phyloP scores from a whole-genome alignment of 2,113 vertebrate genomes.

The Paradoxurus hermaphroditus region DNA sequence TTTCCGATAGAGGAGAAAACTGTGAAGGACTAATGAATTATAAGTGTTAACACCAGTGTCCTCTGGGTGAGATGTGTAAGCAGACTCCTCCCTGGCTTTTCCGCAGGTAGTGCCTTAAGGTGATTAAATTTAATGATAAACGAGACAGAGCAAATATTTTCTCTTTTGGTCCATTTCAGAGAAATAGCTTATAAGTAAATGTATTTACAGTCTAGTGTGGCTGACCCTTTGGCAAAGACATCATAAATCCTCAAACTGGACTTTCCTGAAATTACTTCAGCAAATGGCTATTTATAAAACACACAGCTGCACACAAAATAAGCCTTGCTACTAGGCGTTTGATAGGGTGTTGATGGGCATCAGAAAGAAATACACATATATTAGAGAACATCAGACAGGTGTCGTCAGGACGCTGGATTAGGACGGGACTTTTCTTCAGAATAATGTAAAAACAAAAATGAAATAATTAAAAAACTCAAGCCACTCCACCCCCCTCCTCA shows the following conservation, averaged over 20 bases:
- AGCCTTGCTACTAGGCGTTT: not conserved
- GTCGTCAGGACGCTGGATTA: not conserved
- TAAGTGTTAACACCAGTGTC: not conserved
- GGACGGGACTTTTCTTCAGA: not conserved
- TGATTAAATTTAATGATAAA: slow-evolving; percentile 28
- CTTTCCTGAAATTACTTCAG: slow-evolving; percentile 15
- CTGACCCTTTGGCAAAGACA: not conserved
- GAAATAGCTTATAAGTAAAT: not conserved
- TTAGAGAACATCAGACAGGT: not conserved
- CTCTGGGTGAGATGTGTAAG: not conserved
- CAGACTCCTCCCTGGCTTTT: not conserved
- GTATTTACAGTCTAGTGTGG: not conserved
- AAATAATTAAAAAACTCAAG: not conserved
- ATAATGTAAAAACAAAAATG: not conserved
- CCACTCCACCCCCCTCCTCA: not conserved
- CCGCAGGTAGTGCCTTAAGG: not conserved
- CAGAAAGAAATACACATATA: not conserved
- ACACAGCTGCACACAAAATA: not conserved
- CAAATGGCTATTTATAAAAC: slow-evolving; percentile 16
- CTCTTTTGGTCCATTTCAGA: not conserved
- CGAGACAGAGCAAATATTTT: not conserved
- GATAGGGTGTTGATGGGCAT: not conserved
- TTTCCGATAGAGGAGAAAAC: not conserved
- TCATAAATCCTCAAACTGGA: not conserved
- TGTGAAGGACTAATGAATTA: not conserved